A percentile compares a stretch with the other conserved stretches of the same genome.
Evolutionary conservation across 2,113 vertebrate genomes (phyloP).

Genomic region (Phainopepla nitens): DNA sequence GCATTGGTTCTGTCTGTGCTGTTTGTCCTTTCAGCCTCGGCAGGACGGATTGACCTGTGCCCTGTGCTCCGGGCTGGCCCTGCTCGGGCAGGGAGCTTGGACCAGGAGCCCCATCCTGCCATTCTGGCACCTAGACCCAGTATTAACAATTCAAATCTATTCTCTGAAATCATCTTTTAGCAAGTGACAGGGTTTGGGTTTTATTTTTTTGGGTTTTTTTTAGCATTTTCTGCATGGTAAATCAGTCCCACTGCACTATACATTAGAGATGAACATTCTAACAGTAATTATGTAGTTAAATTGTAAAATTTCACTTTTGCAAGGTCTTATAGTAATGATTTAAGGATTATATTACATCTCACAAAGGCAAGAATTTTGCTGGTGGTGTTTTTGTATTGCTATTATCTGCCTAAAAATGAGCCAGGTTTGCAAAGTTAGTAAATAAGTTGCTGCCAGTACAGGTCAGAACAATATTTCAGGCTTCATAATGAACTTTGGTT

Average conservation of each 20-base stretch:
- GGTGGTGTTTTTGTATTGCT: background rate
- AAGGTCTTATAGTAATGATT: background rate
- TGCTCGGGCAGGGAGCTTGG: background rate
- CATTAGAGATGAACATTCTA: background rate
- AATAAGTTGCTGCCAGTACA: background rate
- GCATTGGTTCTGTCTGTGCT: background rate
- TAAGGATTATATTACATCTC: background rate
- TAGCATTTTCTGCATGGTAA: background rate
- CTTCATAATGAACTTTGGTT: background rate
- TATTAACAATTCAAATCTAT: background rate
- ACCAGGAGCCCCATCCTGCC: background rate
- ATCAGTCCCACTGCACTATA: fast-evolving
- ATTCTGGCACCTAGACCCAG: background rate
- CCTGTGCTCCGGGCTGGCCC: background rate
- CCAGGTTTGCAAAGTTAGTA: background rate
- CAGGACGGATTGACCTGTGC: background rate
- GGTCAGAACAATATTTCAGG: background rate
- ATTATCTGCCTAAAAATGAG: background rate
- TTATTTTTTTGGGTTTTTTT: background rate
- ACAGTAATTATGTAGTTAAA: background rate
- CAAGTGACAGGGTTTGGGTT: fast-evolving
- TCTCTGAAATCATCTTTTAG: background rate
- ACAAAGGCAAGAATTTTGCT: background rate
- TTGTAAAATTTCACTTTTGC: background rate
- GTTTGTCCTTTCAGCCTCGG: background rate